These are phyloP conservation scores for Brachionus calyciflorus DNA, from an alignment of 1,140 invertebrate genomes.

Conservation along the genomic window DNA sequence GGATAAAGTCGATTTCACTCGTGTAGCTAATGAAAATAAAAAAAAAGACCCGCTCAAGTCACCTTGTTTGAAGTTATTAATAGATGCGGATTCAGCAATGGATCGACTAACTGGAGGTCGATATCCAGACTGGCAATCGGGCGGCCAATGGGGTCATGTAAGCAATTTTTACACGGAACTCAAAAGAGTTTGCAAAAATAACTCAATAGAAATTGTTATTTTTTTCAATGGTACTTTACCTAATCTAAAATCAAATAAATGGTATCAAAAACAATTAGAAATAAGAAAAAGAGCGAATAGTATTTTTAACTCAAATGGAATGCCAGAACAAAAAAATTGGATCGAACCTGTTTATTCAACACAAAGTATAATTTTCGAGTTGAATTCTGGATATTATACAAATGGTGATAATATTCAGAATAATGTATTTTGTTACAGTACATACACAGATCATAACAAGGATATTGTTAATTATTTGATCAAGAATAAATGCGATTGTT, in stretches of 20 bases:
- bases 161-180: neutral
- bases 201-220: neutral
- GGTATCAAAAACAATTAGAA: neutral
- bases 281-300: neutral
- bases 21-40: neutral
- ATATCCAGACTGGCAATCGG: slow-evolving; percentile 4
- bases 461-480: slow-evolving; percentile 9
- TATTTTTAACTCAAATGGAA: neutral
- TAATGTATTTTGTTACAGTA: neutral
- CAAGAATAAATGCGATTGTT: neutral
- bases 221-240: slow-evolving; percentile 2
- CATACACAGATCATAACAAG: neutral
- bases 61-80: neutral
- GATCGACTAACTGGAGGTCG: slow-evolving; percentile 1
- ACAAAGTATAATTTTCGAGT: neutral
- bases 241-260: neutral
- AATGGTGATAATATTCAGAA: neutral
- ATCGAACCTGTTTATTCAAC: slow-evolving; percentile 1
- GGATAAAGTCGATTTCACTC: neutral
- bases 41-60: neutral
- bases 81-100: neutral
- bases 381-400: neutral
- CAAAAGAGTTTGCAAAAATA: neutral
- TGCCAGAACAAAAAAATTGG: neutral
- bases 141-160: neutral